Base-by-base conservation (phyloP, 2,113 vertebrate species). In the Ceyx melanurus region DNA sequence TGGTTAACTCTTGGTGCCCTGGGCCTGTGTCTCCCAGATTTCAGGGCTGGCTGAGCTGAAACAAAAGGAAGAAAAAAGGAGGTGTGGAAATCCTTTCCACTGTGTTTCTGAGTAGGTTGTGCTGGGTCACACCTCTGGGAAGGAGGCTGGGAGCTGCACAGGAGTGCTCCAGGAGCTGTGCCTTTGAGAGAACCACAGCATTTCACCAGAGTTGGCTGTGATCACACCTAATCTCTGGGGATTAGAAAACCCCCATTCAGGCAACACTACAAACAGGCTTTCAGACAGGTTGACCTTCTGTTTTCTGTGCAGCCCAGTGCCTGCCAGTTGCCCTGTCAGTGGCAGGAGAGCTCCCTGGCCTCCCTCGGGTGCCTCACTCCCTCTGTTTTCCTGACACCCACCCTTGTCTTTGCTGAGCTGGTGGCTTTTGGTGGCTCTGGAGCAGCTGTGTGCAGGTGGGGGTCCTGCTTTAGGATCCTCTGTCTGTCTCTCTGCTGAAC, bases 271-370 rank as follows among this genome's bases (percentile, higher is more conserved):
- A 82, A 96, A 87, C 92, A 94, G 90, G 86, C 94, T 73, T 93
- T 92, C 84, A 89, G 92, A 35, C 82, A 12, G 75, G 92, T 89
- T 93, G 92, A 87, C 94, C 94, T 93, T 86, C 94, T 96, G 94
- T 87, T 95, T 92, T 92, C 94, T 89, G 73, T 73, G 90, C 94
- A 93, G 46, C 71, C 83, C 78, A 87, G 46, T 13, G 70, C 86
- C 86, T 88, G 77, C 86, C 81, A 65, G 74, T n/a, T 86, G 48
- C 65, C 28, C 54, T 73, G 70, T 70, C 88, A 18, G 1, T 75
- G 77, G 81, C 83, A 23, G 26, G 65, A 77, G 40, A 73, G 81
- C 83, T 82, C 64, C 73, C 57, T 15, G 16, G 58, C 61, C 68
- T 40, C 1, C 0, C 6, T 54, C 48, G 51, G 35, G 40, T 42